phyloP scores from a whole-genome alignment of 1,140 invertebrate genomes.

The Daktulosphaira vitifoliae region DNA sequence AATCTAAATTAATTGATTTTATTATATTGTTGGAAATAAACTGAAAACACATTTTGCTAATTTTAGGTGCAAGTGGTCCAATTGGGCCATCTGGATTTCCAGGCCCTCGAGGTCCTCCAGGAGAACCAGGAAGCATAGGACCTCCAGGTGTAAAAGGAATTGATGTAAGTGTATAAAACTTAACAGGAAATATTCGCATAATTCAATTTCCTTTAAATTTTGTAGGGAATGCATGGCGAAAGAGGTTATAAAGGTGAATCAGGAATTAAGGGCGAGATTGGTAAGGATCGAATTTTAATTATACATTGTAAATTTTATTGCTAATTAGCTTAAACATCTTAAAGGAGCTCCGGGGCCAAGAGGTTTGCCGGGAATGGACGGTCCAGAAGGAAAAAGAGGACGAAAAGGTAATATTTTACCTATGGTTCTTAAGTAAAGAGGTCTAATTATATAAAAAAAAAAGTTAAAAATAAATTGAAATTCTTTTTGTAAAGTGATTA shows the following conservation, averaged over 20 bases:
- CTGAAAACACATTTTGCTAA: no score
- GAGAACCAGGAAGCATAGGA: conserved; percentile 56
- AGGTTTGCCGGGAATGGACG: conserved; percentile 59
- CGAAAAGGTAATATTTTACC: conserved; percentile 43
- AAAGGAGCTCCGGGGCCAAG: conserved; percentile 63
- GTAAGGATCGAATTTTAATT: no score
- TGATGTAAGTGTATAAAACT: conserved; percentile 44
- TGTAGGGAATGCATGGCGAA: conserved; percentile 39
- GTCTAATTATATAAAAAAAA: neutral
- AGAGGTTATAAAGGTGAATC: conserved; percentile 39
- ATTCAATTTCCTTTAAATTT: neutral
- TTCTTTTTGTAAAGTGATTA: no score
- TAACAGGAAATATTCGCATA: no score
- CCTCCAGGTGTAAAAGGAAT: conserved; percentile 54
- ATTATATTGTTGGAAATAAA: no score
- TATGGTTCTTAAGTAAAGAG: no score
- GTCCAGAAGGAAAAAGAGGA: conserved; percentile 67
- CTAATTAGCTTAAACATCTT: no score
- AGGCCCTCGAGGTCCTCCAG: conserved; percentile 56
- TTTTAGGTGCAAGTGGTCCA: conserved; percentile 45
- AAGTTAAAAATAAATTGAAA: neutral
- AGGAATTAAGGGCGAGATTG: conserved; percentile 54
- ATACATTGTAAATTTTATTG: neutral
- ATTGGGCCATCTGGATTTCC: conserved; percentile 56
- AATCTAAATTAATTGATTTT: no score